phyloP scores from a whole-genome alignment of 2,113 vertebrate genomes.

The Cinclus cinclus region DNA sequence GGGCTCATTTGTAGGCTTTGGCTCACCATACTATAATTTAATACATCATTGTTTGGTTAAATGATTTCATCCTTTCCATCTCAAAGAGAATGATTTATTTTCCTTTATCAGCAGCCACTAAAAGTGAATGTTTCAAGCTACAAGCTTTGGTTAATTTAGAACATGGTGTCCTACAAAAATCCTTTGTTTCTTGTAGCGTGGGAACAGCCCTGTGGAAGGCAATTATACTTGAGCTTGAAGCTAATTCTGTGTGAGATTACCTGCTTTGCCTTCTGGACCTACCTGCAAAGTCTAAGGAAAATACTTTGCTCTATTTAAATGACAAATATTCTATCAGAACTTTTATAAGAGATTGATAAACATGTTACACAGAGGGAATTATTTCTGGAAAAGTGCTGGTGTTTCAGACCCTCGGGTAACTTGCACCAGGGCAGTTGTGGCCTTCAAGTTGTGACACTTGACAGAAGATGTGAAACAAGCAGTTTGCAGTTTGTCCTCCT shows the following conservation, averaged over 20 bases:
- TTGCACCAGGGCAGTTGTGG: neutral
- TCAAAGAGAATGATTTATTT: slow-evolving; percentile 21
- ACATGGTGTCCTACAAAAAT: neutral
- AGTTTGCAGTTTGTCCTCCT: neutral
- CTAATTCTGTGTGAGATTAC: neutral
- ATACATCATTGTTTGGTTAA: slow-evolving; percentile 4
- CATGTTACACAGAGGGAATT: neutral
- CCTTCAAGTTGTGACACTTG: neutral
- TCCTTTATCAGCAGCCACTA: neutral
- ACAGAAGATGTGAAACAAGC: neutral
- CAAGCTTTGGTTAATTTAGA: neutral
- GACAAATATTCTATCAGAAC: neutral
- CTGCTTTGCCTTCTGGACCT: neutral
- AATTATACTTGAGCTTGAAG: neutral
- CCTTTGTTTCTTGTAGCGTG: neutral
- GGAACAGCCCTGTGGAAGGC: neutral
- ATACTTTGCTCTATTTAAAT: neutral
- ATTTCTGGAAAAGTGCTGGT: neutral
- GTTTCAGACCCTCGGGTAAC: neutral
- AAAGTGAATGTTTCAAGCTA: neutral
- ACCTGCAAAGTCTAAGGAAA: neutral
- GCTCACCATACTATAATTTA: neutral
- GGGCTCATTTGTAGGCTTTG: slow-evolving; percentile 19
- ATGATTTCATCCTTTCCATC: slow-evolving; percentile 19
- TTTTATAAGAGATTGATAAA: neutral